Conservation (phyloP, 2,113 vertebrate species). For the Pedetes capensis region DNA sequence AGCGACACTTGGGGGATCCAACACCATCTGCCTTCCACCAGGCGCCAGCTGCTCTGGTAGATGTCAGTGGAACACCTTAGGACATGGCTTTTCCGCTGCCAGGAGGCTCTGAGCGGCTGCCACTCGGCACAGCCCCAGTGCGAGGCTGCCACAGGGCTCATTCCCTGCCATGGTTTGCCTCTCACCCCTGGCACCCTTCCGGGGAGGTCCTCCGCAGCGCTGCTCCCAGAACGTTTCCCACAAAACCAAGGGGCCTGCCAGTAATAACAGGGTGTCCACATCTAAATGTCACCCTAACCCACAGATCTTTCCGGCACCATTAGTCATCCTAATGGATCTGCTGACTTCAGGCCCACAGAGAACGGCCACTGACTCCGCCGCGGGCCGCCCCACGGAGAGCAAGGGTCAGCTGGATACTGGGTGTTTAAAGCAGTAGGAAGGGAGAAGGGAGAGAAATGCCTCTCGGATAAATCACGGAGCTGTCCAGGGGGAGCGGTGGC, state of each 20-base stretch:
- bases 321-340: slow-evolving; percentile 65
- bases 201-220: not conserved
- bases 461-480: not conserved
- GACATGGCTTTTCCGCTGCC: slow-evolving; percentile 66
- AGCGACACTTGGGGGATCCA: slow-evolving; percentile 75
- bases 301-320: slow-evolving; percentile 47
- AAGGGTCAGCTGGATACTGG: slow-evolving; percentile 45
- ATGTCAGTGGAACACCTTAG: slow-evolving; percentile 73
- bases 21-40: slow-evolving; percentile 78
- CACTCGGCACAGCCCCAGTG: slow-evolving; percentile 22
- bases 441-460: not conserved
- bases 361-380: not conserved
- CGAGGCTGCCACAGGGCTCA: not conserved
- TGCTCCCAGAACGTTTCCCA: slow-evolving; percentile 20
- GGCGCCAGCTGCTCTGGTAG: slow-evolving; percentile 75
- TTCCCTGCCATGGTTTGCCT: not conserved
- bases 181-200: slow-evolving; percentile 32
- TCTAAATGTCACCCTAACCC: slow-evolving; percentile 60
- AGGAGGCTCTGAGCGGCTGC: slow-evolving; percentile 45
- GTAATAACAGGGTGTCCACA: slow-evolving; percentile 60
- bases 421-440: slow-evolving; percentile 14
- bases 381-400: not conserved
- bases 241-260: not conserved
- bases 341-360: slow-evolving; percentile 56
- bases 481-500: not conserved